Conservation (phyloP, 2,797 vertebrate species). For the Anguilla pacifica region DNA sequence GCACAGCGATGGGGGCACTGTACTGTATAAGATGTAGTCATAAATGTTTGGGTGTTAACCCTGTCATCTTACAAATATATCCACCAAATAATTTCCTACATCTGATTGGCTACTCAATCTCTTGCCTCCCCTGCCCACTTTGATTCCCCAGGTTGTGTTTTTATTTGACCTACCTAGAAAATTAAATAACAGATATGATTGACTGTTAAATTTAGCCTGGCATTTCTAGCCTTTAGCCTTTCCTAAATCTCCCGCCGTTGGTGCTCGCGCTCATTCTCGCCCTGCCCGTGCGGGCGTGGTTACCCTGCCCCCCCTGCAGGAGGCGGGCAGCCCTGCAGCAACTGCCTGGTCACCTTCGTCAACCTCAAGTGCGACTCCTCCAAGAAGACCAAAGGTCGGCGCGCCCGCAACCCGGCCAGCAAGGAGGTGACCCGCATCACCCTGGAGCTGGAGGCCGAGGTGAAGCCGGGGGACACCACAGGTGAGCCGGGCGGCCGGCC, state of each 20-base stretch:
- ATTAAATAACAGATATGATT: background rate
- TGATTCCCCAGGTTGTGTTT: background rate
- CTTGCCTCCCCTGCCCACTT: background rate
- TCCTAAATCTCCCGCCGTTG: too few species aligned
- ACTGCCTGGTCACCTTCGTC: constrained; percentile 80
- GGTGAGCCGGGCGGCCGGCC: constrained; percentile 65
- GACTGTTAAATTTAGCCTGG: background rate
- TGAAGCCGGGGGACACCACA: constrained; percentile 91
- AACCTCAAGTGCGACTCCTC: constrained; percentile 96
- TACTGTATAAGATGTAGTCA: too few species aligned
- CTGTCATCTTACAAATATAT: background rate
- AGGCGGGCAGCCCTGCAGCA: constrained; percentile 83
- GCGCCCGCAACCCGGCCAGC: constrained; percentile 85
- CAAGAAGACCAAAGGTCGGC: constrained; percentile 86
- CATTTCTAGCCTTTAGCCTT: too few species aligned
- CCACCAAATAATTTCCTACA: background rate
- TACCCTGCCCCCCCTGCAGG: constrained; percentile 57
- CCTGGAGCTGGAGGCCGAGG: constrained; percentile 91
- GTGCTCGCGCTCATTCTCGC: background rate
- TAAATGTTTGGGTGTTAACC: too few species aligned
- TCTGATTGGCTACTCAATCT: background rate
- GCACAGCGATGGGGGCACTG: too few species aligned
- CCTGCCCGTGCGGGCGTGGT: background rate
- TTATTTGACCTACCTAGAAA: background rate
- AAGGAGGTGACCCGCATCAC: constrained; percentile 94